Evolutionary conservation across 2,797 vertebrate species (phyloP).

Genomic region (Hemibagrus guttatus): DNA sequence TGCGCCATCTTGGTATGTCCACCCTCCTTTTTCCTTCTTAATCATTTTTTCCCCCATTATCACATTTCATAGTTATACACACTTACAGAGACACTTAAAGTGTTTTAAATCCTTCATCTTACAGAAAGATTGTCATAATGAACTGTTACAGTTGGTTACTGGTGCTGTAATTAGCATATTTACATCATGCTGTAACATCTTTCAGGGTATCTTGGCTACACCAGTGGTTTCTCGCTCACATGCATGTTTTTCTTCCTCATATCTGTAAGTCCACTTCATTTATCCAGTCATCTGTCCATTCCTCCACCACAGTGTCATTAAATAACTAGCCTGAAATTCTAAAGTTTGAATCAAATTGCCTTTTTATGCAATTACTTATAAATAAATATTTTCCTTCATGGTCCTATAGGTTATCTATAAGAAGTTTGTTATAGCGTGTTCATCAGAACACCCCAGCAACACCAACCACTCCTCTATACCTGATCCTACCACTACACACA

Average conservation of each 20-base stretch:
- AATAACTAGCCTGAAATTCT: neutral
- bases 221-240: slow-evolving; percentile 92
- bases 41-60: neutral
- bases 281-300: neutral
- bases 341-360: neutral
- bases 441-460: slow-evolving; percentile 59
- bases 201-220: slow-evolving; percentile 93
- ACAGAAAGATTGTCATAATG: neutral
- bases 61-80: slow-evolving; percentile 2
- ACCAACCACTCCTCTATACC: neutral
- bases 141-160: neutral
- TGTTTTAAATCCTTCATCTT: neutral
- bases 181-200: slow-evolving; percentile 11
- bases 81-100: neutral
- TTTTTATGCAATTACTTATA: neutral
- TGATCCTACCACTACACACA: neutral
- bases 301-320: neutral
- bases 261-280: slow-evolving; percentile 81
- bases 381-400: neutral
- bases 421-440: slow-evolving; percentile 83
- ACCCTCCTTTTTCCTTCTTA: neutral
- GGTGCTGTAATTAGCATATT: slow-evolving; percentile 7
- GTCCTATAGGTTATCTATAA: slow-evolving; percentile 88
- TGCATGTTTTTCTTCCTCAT: slow-evolving; percentile 98
- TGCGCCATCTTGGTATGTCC: slow-evolving; percentile 89